Evolutionary conservation across 1,140 invertebrate species (phyloP), one percentile per base, ranked within the genome.

Genomic region (Globodera ellingtonae): DNA sequence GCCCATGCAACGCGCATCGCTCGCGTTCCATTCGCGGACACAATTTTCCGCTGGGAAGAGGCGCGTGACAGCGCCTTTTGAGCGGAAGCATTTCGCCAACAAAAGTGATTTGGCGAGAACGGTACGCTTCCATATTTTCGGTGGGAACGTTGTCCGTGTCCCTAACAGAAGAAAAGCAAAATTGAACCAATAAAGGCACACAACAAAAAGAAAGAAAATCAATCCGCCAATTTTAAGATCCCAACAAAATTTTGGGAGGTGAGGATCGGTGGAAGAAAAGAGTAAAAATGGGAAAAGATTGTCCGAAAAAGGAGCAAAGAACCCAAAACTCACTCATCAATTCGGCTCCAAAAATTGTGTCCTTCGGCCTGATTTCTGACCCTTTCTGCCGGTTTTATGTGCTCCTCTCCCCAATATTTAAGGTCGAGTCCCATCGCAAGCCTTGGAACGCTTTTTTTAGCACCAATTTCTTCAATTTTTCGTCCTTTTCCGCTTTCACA

Each of bases 331-430:
- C 46, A 78, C 50, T 52, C 79, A 65, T 86, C 84, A n/a, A 72
- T n/a, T 24, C 72, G n/a, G 9, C 73, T 48, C 86, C 85, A 86
- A 69, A 85, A 86, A n/a, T 66, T 56, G 77, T 88, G 84, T 6
- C 78, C 84, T 79, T 88, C 86, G 3, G 65, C 48, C 9, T 78
- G 74, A 70, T 84, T 86, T 52, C 74, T 47, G 56, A 72, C 72
- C 18, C 72, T 66, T 24, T 82, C 75, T 9, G 86, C 86, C 21
- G 86, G 86, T 71, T 86, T 83, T 35, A 88, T 73, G 13, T 78
- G 67, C 18, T 82, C 79, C 79, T 86, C 67, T 15, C 86, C 86
- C 85, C 85, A 86, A 80, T 86, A 86, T 50, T 88, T 88, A 7
- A 86, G 71, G 77, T 86, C 85, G 56, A 88, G 79, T 7, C 84